Conservation (phyloP, 2,888 invertebrate species). For the Rhimphoctona megacephalus region DNA sequence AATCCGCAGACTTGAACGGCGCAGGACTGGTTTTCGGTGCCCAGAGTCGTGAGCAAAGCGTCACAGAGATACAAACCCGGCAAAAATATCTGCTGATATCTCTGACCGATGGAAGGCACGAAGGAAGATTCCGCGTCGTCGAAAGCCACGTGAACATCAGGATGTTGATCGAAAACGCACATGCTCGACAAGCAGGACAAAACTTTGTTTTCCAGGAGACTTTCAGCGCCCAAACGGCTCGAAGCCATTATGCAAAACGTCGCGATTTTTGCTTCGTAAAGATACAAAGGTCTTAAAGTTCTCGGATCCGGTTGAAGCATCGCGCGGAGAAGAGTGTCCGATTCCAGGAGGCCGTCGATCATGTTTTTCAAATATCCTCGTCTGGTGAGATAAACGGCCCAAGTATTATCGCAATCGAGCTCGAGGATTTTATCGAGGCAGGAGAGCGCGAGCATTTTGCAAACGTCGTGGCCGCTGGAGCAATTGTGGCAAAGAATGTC, state of each 20-base stretch:
- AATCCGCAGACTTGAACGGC: conserved; percentile 93
- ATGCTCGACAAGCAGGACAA: conserved; percentile 89
- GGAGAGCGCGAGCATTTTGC: conserved; percentile 94
- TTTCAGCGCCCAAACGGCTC: conserved; percentile 89
- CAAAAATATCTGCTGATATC: conserved; percentile 93
- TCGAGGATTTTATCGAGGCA: conserved; percentile 92
- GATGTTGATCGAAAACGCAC: conserved; percentile 90
- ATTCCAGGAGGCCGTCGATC: conserved; percentile 92
- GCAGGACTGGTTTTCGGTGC: conserved; percentile 93
- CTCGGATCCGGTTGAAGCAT: conserved; percentile 89
- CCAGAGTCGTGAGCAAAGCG: conserved; percentile 92
- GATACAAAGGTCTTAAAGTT: conserved; percentile 91
- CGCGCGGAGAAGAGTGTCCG: conserved; percentile 89
- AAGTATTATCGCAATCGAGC: conserved; percentile 89
- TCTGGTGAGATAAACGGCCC: conserved; percentile 88
- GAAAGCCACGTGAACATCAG: conserved; percentile 86
- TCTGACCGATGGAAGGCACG: conserved; percentile 88
- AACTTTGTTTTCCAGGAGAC: conserved; percentile 87
- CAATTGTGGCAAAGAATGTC: conserved; percentile 94
- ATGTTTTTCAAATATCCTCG: conserved; percentile 93
- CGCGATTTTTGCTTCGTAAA: conserved; percentile 95
- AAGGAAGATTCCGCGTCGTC: conserved; percentile 83
- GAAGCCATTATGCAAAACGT: conserved; percentile 90
- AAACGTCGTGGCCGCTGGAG: conserved; percentile 95
- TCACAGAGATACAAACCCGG: conserved; percentile 94